Percentiles rank a stretch among this genome's conserved stretches.
Evolutionary conservation across 2,888 invertebrate species (phyloP).

Genomic region (Aleiodes alternator): DNA sequence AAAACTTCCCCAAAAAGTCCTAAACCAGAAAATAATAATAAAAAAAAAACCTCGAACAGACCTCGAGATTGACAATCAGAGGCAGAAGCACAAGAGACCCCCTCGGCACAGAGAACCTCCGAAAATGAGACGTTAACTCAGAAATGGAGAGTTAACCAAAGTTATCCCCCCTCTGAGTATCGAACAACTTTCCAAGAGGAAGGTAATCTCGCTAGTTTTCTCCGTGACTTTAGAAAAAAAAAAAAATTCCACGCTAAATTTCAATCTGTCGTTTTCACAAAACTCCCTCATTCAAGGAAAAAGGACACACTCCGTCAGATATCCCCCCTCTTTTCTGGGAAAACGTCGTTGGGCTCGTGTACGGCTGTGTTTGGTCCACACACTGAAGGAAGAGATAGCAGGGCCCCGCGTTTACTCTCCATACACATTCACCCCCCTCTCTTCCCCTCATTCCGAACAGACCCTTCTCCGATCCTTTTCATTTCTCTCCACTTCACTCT

Average conservation of each 20-base stretch:
- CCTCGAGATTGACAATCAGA: conserved; percentile 25
- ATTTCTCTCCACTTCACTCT: conserved; percentile 32
- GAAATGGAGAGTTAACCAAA: conserved; percentile 27
- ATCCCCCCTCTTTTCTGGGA: conserved; percentile 38
- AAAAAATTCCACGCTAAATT: conserved; percentile 70
- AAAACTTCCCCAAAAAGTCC: background rate
- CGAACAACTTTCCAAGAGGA: conserved; percentile 38
- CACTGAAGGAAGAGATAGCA: conserved; percentile 44
- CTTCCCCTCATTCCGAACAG: conserved; percentile 12
- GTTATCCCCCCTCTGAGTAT: conserved; percentile 24
- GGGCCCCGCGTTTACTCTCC: conserved; percentile 44
- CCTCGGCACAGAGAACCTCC: background rate
- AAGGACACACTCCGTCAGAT: conserved; percentile 46
- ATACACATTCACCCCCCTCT: background rate
- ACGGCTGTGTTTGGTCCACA: conserved; percentile 30
- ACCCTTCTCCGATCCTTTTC: conserved; percentile 26
- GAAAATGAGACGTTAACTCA: conserved; percentile 20
- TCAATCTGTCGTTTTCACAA: conserved; percentile 67
- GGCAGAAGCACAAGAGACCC: conserved; percentile 3
- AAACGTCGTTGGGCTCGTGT: conserved; percentile 43
- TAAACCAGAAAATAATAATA: background rate
- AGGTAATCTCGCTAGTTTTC: conserved; percentile 49
- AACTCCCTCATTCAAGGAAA: conserved; percentile 51
- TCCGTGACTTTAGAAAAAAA: background rate
- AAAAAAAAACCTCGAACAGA: background rate